Base-by-base conservation (phyloP, 2,113 vertebrate genomes). In the Aleadryas rufinucha region DNA sequence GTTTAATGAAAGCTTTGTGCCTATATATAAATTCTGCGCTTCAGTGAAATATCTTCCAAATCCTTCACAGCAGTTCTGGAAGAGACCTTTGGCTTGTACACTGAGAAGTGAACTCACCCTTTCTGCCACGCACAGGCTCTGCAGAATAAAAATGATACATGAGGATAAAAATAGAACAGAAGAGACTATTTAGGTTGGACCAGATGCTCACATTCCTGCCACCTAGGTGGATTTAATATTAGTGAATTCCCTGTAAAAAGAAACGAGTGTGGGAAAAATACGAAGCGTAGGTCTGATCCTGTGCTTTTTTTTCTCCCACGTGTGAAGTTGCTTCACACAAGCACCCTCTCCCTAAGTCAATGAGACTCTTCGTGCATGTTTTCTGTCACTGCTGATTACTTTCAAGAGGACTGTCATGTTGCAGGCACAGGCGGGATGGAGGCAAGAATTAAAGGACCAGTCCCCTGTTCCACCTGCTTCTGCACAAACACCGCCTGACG, bases 131-230 rank as follows among this genome's bases (percentile, higher is more conserved):
- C 64, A 85, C 57, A 63, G 76, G 72, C 84, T 80, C 94, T 80
- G 88, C 82, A 63, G 95, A 96, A 93, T 96, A 91, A 95, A 94
- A 95, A 96, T 85, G 79, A 90, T 87, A 90, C 69, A 84, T 3
- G 61, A 52, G 45, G 95, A 82, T 94, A 97, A 97, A 97, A 97
- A 97, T 96, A 97, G 95, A 95, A 96, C 68, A 92, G 93, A 94
- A 82, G 86, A 91, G 84, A 70, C 93, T 95, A 97, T 94, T 95
- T 96, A 79, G 57, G 93, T 71, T 88, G 78, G 90, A 97, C 91
- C 96, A 97, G 93, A 93, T 97, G 95, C 92, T 97, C 93, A 81
- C 66, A 95, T 79, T 97, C 88, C 93, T 95, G 93, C 91, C 93
- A 93, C 91, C 88, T 90, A 93, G 89, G 75, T 65, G 83, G 93